A percentile compares a stretch with the other conserved stretches of the same genome.
These are phyloP conservation scores for Orbicella faveolata DNA, from an alignment of 64 coral and sea anemone genomes.

Conservation along the genomic window DNA sequence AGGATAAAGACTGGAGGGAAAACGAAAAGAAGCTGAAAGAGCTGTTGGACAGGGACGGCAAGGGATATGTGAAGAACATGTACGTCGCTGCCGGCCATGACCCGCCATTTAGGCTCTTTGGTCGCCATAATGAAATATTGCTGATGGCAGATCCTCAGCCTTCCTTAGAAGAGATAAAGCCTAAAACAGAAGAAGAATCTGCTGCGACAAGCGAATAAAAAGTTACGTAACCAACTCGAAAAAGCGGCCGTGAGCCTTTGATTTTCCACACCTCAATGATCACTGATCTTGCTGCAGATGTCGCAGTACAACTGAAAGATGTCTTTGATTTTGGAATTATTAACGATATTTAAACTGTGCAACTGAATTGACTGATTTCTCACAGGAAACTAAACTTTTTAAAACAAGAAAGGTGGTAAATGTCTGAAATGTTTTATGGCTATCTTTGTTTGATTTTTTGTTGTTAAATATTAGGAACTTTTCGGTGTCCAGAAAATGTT, in stretches of 20 bases:
- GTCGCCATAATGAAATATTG: slow-evolving; percentile 57
- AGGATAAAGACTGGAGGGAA: slow-evolving; percentile 64
- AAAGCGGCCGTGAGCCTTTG: not conserved
- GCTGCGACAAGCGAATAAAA: not conserved
- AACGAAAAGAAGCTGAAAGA: slow-evolving; percentile 11
- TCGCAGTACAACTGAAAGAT: not conserved
- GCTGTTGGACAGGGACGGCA: slow-evolving; percentile 37
- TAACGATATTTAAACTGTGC: not conserved
- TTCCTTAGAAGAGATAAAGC: not conserved
- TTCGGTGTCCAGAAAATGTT: not conserved
- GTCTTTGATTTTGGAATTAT: not conserved
- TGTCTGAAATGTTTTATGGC: not conserved
- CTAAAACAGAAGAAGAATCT: not conserved
- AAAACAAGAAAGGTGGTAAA: not conserved
- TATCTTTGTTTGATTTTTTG: not conserved
- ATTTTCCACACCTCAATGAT: not conserved
- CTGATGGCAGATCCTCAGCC: slow-evolving; percentile 38
- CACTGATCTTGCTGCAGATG: not conserved
- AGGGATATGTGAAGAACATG: slow-evolving; percentile 27
- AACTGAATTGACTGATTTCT: not conserved
- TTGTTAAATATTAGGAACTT: not conserved
- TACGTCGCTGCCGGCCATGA: slow-evolving; percentile 55
- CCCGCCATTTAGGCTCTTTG: slow-evolving; percentile 52
- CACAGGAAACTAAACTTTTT: not conserved
- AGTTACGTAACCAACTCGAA: not conserved